These are phyloP conservation scores for Macropus fuliginosus DNA, from an alignment of 2,797 vertebrate genomes.

Conservation along the genomic window DNA sequence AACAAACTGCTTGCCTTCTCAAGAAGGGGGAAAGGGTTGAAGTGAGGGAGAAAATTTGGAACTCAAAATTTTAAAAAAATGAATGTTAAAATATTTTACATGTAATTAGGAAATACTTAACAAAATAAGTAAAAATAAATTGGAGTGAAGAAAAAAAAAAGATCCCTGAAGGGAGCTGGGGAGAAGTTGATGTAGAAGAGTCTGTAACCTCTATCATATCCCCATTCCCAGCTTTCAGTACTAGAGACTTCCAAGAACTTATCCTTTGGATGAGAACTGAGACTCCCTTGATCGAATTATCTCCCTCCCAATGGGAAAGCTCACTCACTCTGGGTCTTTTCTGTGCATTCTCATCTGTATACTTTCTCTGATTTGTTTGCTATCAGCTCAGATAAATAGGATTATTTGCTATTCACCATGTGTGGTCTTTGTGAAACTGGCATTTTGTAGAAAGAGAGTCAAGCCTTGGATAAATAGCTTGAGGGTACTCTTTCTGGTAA, in stretches of 20 bases:
- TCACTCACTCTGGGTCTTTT: neutral
- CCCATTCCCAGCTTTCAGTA: neutral
- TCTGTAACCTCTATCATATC: neutral
- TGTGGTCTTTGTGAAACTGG: neutral
- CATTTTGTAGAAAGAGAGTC: neutral
- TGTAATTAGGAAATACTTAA: neutral
- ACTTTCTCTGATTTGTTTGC: neutral
- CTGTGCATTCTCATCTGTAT: neutral
- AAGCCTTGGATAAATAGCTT: neutral
- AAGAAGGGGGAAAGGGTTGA: neutral
- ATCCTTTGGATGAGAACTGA: neutral
- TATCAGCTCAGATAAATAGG: neutral
- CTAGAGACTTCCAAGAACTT: neutral
- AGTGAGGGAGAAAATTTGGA: neutral
- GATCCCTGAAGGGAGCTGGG: neutral
- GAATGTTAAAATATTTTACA: neutral
- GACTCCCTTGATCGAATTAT: neutral
- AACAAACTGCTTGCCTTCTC: neutral
- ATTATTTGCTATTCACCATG: neutral
- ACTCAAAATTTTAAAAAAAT: neutral
- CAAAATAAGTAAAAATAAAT: neutral
- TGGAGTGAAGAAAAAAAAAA: neutral
- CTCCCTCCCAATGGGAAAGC: neutral
- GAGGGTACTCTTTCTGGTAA: neutral
- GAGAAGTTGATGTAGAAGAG: neutral